These are phyloP conservation scores for Hipposideros larvatus DNA, from an alignment of 2,797 vertebrate genomes.

Conservation along the genomic window DNA sequence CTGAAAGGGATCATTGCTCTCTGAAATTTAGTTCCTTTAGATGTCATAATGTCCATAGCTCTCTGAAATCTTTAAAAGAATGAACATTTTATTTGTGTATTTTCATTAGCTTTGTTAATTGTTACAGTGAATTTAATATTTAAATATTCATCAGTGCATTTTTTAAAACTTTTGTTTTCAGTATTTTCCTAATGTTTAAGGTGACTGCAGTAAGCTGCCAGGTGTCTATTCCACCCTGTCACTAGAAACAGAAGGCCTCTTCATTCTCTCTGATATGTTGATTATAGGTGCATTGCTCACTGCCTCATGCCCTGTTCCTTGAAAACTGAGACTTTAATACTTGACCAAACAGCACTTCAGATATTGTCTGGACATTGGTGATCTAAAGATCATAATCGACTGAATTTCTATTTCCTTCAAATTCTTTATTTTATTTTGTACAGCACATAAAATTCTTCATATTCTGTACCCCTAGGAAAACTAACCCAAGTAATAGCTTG, in stretches of 20 bases:
- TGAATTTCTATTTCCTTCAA: neutral
- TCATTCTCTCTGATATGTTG: neutral
- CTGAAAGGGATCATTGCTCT: neutral
- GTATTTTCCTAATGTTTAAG: neutral
- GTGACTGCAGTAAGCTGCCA: neutral
- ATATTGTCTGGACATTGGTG: neutral
- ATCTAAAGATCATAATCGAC: neutral
- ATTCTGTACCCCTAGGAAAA: neutral
- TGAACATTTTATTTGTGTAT: neutral
- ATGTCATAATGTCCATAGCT: neutral
- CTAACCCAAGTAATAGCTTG: constrained; percentile 36
- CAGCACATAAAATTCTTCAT: neutral
- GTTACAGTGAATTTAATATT: neutral
- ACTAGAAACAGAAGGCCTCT: neutral
- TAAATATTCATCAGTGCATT: neutral
- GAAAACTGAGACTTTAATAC: neutral
- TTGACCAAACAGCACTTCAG: neutral
- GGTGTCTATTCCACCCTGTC: neutral
- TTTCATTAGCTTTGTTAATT: neutral
- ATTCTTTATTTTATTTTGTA: neutral
- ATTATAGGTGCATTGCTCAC: neutral
- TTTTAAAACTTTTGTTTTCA: neutral
- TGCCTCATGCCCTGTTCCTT: neutral
- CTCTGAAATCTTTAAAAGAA: neutral
- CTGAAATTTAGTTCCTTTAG: neutral